These are phyloP conservation scores for Typhlomys cinereus DNA, from an alignment of 2,113 vertebrate species.

Conservation along the genomic window DNA sequence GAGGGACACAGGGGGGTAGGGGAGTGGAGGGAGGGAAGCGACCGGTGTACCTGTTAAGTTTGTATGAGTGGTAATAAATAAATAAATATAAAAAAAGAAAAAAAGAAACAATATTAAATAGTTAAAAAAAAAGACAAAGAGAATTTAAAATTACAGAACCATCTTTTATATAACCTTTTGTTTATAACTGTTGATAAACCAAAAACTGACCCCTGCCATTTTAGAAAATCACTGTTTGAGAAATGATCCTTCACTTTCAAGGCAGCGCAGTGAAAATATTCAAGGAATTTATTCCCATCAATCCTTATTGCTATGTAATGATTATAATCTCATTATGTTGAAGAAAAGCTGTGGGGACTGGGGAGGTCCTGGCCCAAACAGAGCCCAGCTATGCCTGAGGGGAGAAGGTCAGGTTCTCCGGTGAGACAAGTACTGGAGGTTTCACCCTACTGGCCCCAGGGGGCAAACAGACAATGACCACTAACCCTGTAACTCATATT, in stretches of 20 bases:
- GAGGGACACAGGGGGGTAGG: no score
- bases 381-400: not conserved
- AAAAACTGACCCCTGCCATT: not conserved
- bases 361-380: not conserved
- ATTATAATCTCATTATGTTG: not conserved
- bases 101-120: no score
- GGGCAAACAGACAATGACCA: not conserved
- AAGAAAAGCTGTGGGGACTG: not conserved
- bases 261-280: not conserved
- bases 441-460: not conserved
- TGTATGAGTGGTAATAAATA: no score
- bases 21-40: no score
- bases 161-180: no score
- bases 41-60: no score
- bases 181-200: no score
- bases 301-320: not conserved
- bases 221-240: not conserved
- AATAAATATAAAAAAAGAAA: no score
- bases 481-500: not conserved
- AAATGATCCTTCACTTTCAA: not conserved
- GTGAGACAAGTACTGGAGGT: not conserved
- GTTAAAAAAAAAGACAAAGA: no score
- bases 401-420: not conserved
- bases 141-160: no score
- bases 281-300: constrained; percentile 13